Evolutionary conservation across 2,113 vertebrate species (phyloP).

Genomic region (Hydrolagus affinis): DNA sequence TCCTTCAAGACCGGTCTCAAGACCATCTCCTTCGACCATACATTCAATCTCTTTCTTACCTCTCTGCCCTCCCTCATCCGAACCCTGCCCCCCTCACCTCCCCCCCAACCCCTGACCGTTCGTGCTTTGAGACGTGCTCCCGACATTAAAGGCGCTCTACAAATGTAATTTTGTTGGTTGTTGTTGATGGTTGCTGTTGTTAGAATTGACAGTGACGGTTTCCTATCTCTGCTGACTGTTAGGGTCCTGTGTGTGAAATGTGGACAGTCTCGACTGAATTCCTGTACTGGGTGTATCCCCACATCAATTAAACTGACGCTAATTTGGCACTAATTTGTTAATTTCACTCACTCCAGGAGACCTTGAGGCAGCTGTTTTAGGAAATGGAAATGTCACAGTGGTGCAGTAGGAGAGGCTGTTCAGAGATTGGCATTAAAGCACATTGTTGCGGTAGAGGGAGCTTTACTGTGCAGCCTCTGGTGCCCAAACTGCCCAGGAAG

Average conservation of each 20-base stretch:
- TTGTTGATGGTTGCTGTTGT: too few relatives aligned
- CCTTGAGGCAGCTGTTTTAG: neutral
- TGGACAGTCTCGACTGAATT: neutral
- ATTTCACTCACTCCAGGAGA: neutral
- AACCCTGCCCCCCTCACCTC: too few relatives aligned
- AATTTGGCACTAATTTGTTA: neutral
- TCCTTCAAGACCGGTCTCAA: too few relatives aligned
- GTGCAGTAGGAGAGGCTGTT: neutral
- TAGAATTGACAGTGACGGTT: too few relatives aligned
- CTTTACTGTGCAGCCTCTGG: neutral
- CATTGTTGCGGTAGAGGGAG: conserved; percentile 13
- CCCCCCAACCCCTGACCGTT: too few relatives aligned
- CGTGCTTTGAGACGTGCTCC: too few relatives aligned
- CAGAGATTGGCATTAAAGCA: neutral
- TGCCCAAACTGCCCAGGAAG: neutral
- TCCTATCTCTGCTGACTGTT: neutral
- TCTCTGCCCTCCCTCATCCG: too few relatives aligned
- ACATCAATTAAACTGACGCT: neutral
- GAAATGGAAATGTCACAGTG: neutral
- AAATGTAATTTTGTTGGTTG: too few relatives aligned
- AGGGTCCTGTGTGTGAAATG: conserved; percentile 1
- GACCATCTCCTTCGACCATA: too few relatives aligned
- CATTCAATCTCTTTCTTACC: too few relatives aligned
- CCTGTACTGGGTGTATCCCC: neutral
- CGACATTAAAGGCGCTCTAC: too few relatives aligned